Evolutionary conservation across 2,113 vertebrate genomes (phyloP), one percentile per base, ranked within the genome.

Genomic region (Dendrocopos noguchii): DNA sequence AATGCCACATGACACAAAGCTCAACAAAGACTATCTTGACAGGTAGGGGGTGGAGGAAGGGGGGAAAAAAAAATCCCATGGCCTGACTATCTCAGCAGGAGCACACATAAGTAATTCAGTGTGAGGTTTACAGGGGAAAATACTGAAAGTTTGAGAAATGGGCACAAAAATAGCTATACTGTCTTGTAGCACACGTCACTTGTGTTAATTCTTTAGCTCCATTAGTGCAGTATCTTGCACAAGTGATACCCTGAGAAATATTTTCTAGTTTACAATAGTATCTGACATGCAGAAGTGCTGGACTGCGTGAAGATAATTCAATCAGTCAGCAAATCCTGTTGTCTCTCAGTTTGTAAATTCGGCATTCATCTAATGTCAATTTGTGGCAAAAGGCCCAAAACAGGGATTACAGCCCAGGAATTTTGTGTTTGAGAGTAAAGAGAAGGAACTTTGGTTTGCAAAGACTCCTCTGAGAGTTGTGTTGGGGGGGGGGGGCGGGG

Each of bases 1-100:
- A 95, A 96, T 91, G 82, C 84, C 84, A 63, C 53, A 91, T 91
- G 93, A 95, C 93, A 91, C 44, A 89, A 94, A 95, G 70, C 89
- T 93, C 78, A 84, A 9, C 89, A 90, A 76, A 94, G 80, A 71
- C 15, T 84, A 91, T 95, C 75, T 90, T 90, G 81, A 33, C 44
- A 95, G 87, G 74, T 93, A 95, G 95, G 92, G 92, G 80, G 89
- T 88, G n/a, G 61, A 92, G 79, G 36, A 88, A 67, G 39, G 36
- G 87, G 71, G 8, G 33, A 33, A 34, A 60, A 61, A 65, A 82
- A 91, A 74, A 36, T 55, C 55, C 79, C 53, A 5, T 1, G 25
- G 80, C 53, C 66, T 52, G 68, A 82, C 80, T 93, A 4, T 34
- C 93, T 63, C 96, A 96, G 94, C 95, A 90, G 95, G 88, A 88